Evolutionary conservation across 2,113 vertebrate species (phyloP).

Genomic region (Megaceryle maxima): DNA sequence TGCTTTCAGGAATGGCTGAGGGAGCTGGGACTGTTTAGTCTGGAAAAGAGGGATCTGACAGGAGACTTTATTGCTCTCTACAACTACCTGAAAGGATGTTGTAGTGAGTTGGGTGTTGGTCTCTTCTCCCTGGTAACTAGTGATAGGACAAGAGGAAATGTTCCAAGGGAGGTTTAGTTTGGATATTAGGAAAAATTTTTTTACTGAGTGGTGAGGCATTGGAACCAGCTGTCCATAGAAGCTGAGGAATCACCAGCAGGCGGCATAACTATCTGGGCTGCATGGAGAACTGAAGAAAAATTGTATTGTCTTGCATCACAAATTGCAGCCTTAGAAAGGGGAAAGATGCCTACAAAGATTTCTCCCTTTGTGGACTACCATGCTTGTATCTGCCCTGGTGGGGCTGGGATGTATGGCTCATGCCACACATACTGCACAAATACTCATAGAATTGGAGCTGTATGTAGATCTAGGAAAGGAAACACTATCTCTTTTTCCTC

Average conservation of each 20-base stretch:
- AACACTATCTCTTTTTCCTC: neutral
- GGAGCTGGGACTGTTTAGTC: no score
- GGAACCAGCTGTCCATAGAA: no score
- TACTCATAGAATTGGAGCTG: neutral
- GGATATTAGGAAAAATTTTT: no score
- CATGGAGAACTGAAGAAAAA: neutral
- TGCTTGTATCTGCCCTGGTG: neutral
- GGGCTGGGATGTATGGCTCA: neutral
- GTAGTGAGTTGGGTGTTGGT: no score
- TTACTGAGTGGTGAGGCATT: no score
- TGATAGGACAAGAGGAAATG: no score
- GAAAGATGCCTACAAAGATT: neutral
- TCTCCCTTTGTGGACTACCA: neutral
- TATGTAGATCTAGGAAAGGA: neutral
- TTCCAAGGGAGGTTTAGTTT: no score
- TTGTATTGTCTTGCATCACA: neutral
- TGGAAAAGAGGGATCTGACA: no score
- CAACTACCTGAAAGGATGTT: no score
- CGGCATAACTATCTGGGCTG: neutral
- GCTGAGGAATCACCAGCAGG: neutral
- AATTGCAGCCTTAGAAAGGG: neutral
- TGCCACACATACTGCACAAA: neutral
- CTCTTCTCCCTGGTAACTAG: no score
- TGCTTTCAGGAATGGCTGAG: no score
- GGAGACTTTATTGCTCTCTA: no score